Evolutionary conservation across 1,140 invertebrate genomes (phyloP).

Genomic region (Zaprionus nigranus): DNA sequence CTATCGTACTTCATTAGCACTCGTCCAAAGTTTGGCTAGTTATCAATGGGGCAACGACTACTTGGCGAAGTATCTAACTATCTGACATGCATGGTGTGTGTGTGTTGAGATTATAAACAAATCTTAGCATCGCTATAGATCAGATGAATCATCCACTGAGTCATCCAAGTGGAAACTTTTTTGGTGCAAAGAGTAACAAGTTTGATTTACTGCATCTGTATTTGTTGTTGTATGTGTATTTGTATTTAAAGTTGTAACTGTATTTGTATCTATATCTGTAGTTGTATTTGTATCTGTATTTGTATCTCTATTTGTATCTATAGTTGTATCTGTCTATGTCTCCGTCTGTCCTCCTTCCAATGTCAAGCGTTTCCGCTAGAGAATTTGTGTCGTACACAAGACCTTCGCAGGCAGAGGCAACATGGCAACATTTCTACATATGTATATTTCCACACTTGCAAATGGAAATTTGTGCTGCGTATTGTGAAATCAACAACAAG

Average conservation of each 20-base stretch:
- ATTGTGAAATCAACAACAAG: slow-evolving; percentile 54
- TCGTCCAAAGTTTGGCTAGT: background rate
- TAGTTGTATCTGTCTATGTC: background rate
- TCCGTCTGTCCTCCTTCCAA: slow-evolving; percentile 25
- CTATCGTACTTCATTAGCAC: background rate
- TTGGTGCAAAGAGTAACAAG: background rate
- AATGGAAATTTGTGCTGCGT: slow-evolving; percentile 48
- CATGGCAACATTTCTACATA: slow-evolving; percentile 50
- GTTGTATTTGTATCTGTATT: background rate
- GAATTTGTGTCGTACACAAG: slow-evolving; percentile 60
- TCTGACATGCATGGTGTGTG: background rate
- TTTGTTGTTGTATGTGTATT: background rate
- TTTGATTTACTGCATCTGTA: background rate
- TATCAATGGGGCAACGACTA: background rate
- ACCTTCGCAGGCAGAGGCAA: slow-evolving; percentile 14
- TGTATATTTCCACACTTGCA: slow-evolving; percentile 49
- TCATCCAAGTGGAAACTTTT: slow-evolving; percentile 1
- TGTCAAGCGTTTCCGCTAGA: slow-evolving; percentile 59
- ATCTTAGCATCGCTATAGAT: background rate
- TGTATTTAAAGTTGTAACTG: background rate
- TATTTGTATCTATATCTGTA: slow-evolving; percentile 3
- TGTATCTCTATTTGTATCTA: slow-evolving; percentile 8
- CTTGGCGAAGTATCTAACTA: background rate
- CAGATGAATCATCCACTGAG: background rate
- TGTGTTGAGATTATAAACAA: background rate